Conservation (phyloP, 1,140 invertebrate genomes). For the Pseudoatta argentina region DNA sequence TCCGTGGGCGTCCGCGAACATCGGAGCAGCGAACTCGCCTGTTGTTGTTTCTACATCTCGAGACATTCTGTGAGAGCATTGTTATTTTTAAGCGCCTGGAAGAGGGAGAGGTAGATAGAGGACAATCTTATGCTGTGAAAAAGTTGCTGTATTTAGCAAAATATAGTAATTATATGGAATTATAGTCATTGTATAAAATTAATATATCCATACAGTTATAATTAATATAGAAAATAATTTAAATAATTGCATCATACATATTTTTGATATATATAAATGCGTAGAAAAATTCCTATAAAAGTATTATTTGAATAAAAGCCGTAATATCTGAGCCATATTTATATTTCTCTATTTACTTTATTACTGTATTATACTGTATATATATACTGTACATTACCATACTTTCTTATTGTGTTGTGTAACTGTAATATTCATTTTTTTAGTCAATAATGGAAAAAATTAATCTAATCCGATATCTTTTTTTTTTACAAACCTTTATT, state of each 20-base stretch:
- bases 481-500: background rate
- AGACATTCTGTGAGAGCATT: conserved; percentile 19
- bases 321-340: background rate
- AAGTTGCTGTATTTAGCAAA: background rate
- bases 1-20: conserved; percentile 23
- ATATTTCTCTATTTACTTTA: background rate
- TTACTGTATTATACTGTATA: background rate
- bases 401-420: no score
- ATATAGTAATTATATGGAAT: background rate
- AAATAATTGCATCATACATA: background rate
- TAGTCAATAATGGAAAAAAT: background rate
- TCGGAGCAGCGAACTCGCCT: conserved; percentile 2
- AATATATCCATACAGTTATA: background rate
- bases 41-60: conserved; percentile 28
- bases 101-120: background rate
- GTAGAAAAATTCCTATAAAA: background rate
- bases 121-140: background rate
- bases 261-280: background rate
- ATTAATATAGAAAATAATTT: background rate
- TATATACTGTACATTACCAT: no score
- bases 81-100: conserved; percentile 19
- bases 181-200: background rate
- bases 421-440: background rate
- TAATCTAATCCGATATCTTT: background rate
- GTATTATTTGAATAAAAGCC: background rate